These are phyloP conservation scores for Asbolus verrucosus DNA, from an alignment of 1,140 invertebrate genomes.

Conservation along the genomic window DNA sequence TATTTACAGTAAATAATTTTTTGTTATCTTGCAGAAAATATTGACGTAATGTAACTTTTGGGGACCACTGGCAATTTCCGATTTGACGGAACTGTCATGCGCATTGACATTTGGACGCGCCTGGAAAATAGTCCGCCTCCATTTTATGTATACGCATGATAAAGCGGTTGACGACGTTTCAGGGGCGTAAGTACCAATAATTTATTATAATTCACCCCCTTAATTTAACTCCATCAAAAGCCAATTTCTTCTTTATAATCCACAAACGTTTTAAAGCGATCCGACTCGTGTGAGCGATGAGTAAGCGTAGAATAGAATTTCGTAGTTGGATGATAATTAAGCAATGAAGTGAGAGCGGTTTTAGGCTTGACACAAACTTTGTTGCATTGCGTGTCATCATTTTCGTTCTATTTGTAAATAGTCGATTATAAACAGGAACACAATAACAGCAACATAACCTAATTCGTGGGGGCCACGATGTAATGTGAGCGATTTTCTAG, in stretches of 20 bases:
- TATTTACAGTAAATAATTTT: too few relatives aligned
- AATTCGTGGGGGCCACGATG: neutral
- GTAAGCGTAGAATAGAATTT: too few relatives aligned
- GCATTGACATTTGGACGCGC: slow-evolving; percentile 53
- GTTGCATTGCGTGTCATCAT: slow-evolving; percentile 42
- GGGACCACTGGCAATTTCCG: too few relatives aligned
- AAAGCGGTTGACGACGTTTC: slow-evolving; percentile 61
- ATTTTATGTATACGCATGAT: slow-evolving; percentile 60
- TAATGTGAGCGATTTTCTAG: neutral
- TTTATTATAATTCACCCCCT: slow-evolving; percentile 23
- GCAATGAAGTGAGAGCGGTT: slow-evolving; percentile 25
- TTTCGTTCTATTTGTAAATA: slow-evolving; percentile 17
- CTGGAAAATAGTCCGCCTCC: slow-evolving; percentile 62
- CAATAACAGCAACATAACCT: neutral
- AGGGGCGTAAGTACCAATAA: slow-evolving; percentile 58
- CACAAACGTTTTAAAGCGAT: too few relatives aligned
- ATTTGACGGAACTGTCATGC: slow-evolving; percentile 12
- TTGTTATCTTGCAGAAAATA: too few relatives aligned
- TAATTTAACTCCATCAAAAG: slow-evolving; percentile 29
- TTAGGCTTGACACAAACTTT: slow-evolving; percentile 31
- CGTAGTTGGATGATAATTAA: slow-evolving; percentile 2
- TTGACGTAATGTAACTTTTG: neutral
- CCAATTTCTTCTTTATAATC: too few relatives aligned
- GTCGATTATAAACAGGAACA: slow-evolving; percentile 5
- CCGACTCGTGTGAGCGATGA: too few relatives aligned